Evolutionary conservation across 35 echinoderm and acorn worm species (phyloP), one percentile per base, ranked within the genome.

Genomic region (Patiria miniata): DNA sequence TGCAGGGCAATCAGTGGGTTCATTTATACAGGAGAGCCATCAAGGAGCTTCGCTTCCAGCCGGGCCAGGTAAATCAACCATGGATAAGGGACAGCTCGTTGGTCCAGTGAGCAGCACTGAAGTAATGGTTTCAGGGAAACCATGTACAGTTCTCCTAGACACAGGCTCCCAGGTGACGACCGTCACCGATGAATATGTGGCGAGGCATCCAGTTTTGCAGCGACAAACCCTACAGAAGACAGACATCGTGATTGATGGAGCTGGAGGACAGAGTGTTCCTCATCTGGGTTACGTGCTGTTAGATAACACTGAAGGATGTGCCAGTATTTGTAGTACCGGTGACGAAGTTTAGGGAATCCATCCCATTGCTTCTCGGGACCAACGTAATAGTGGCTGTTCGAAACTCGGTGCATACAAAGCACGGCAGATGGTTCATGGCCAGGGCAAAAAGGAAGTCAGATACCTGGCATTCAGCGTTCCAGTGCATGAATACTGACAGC

Each of bases 131-230:
- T 79, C 33, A 12, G 77, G 28, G 8, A 88, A 22, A 21, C 18
- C 1, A 15, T 51, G 69, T 22, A 12, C 5, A 51, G 77, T 77
- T 23, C 1, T 88, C 0, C 47, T 88, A 19, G 86, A 82, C 32
- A 88, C 73, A 3, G 77, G 86, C 12, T 88, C 86, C 36, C 77
- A 88, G 33, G 86, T 88, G 5, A 81, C 76, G 0, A 81, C 68
- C 2, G 50, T 83, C 36, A 28, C 81, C 1, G 23, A 15, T 47
- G 81, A 56, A 10, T 83, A 2, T 60, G 23, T 57, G 2, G 0
- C 26, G 26, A 6, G 12, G 0, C 81, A 60, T 18, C 81, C 81
- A 0, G 21, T 15, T 7, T n/a, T 83, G 12, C 15, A 15, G 16
- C 50, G n/a, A 4, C n/a, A 36, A 52, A 17, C 0, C 19, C n/a